These are phyloP conservation scores for Idris sp. DNA, from an alignment of 1,140 invertebrate species.

Conservation along the genomic window DNA sequence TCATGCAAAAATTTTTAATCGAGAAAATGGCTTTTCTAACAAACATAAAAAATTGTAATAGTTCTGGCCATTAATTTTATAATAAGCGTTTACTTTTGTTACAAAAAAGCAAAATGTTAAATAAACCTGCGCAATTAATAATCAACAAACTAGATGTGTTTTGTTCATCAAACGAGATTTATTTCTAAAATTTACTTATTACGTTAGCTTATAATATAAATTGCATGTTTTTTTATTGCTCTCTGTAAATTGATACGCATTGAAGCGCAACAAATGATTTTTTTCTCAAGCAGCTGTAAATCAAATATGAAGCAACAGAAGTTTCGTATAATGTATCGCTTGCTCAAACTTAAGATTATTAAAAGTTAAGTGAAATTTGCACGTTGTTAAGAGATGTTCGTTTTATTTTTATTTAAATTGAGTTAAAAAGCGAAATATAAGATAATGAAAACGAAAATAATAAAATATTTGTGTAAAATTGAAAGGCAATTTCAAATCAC, in stretches of 20 bases:
- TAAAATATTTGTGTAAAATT: too few species aligned
- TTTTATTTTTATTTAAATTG: constrained; percentile 17
- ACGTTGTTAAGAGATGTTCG: constrained; percentile 18
- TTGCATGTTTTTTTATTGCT: constrained; percentile 24
- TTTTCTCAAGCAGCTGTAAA: constrained; percentile 38
- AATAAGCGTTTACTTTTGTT: too few species aligned
- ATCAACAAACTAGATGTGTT: too few species aligned
- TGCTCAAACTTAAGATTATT: constrained; percentile 9
- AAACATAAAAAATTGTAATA: constrained; percentile 2
- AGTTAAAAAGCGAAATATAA: too few species aligned
- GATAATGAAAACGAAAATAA: too few species aligned
- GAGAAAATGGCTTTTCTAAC: background rate
- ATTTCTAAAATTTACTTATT: constrained; percentile 42
- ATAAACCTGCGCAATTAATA: too few species aligned
- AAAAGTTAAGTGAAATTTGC: constrained; percentile 32
- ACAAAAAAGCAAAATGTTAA: too few species aligned
- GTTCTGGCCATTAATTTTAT: constrained; percentile 8
- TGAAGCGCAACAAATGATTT: constrained; percentile 56
- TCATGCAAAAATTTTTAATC: background rate
- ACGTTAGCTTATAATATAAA: constrained; percentile 29
- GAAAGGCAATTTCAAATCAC: too few species aligned
- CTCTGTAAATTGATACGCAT: constrained; percentile 48
- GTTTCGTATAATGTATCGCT: constrained; percentile 17
- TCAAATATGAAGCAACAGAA: constrained; percentile 38
- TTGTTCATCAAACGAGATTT: constrained; percentile 33